Conservation (phyloP, 2,113 vertebrate genomes). For the Cervus canadensis region DNA sequence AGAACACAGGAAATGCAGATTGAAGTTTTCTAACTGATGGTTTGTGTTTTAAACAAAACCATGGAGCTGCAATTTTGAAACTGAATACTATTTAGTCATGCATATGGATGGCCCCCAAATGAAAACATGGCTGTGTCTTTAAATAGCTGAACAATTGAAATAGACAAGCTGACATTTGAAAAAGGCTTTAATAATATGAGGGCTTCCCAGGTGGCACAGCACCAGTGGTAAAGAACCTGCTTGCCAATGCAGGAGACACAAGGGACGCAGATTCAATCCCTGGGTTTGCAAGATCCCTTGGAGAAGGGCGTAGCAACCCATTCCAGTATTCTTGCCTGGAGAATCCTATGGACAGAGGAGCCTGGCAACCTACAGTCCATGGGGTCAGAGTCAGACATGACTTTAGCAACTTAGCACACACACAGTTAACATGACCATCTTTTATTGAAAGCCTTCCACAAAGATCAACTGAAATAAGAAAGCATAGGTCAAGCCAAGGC, state of each 20-base stretch:
- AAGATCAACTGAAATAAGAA: conserved; percentile 47
- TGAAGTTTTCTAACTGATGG: neutral
- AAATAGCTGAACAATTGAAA: conserved; percentile 43
- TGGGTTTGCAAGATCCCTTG: neutral
- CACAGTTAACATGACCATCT: conserved; percentile 54
- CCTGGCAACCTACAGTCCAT: neutral
- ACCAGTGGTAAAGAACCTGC: neutral
- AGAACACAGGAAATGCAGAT: neutral
- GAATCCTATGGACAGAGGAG: neutral
- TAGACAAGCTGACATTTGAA: conserved; percentile 62
- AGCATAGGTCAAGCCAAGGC: conserved; percentile 53
- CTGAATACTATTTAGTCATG: neutral
- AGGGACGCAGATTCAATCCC: neutral
- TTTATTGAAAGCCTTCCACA: conserved; percentile 56
- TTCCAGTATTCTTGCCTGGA: neutral
- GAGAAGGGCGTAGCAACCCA: neutral
- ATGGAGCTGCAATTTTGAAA: neutral
- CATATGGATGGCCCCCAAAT: neutral
- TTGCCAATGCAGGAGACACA: neutral
- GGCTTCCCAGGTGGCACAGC: neutral
- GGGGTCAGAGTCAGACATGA: neutral
- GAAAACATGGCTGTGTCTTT: conserved; percentile 18
- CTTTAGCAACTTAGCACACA: neutral
- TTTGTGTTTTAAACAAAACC: conserved; percentile 38
- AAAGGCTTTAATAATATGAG: neutral